phyloP scores from a whole-genome alignment of 2,888 invertebrate species.

The Cephus nigrinus region DNA sequence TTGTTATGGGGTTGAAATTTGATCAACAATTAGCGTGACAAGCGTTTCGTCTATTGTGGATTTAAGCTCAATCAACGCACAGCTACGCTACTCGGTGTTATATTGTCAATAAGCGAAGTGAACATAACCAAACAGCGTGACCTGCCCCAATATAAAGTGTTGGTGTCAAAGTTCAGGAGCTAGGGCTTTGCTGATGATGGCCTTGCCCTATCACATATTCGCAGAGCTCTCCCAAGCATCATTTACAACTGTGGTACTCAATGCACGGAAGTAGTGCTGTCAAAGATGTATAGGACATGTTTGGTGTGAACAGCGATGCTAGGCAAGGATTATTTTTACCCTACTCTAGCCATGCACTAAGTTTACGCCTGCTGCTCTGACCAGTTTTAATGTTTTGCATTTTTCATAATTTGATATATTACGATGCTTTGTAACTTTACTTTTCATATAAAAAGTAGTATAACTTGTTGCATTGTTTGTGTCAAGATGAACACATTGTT shows the following conservation, averaged over 20 bases:
- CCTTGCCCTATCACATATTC: conserved; percentile 25
- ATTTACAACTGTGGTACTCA: conserved; percentile 15
- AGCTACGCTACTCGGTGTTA: conserved; percentile 29
- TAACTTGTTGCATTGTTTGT: neutral
- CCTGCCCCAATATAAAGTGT: conserved; percentile 25
- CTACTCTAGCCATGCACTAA: conserved; percentile 38
- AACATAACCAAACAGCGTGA: conserved; percentile 47
- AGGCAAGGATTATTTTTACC: conserved; percentile 45
- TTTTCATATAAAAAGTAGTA: neutral
- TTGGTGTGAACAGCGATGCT: conserved; percentile 35
- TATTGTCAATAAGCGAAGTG: conserved; percentile 29
- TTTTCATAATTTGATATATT: neutral
- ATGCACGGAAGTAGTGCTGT: conserved; percentile 18
- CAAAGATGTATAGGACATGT: conserved; percentile 24
- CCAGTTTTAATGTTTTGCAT: neutral
- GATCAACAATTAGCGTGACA: conserved; percentile 21
- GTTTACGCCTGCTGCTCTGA: conserved; percentile 40
- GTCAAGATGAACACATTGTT: neutral
- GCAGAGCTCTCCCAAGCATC: conserved; percentile 17
- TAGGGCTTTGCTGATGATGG: conserved; percentile 34
- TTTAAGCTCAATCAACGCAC: conserved; percentile 17
- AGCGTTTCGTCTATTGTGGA: conserved; percentile 16
- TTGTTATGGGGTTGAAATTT: conserved; percentile 27
- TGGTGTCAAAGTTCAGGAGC: conserved; percentile 36
- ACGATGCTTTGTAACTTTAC: neutral